These are phyloP conservation scores for Chondrosia reniformis DNA, from an alignment of 37 sponge, comb jelly and placozoan genomes.

Conservation along the genomic window DNA sequence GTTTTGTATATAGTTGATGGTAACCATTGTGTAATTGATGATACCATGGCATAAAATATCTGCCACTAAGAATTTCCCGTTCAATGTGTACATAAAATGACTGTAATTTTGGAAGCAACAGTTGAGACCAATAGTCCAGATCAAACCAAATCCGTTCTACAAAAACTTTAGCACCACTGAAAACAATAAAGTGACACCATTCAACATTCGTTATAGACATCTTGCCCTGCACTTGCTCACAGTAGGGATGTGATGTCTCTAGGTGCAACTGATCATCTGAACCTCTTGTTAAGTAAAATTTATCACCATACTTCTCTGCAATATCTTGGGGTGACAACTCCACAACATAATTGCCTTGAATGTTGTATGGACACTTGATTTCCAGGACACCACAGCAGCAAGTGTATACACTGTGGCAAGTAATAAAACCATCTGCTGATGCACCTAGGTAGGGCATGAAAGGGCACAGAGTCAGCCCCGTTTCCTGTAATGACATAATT, in stretches of 20 bases:
- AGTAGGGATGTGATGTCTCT: background rate
- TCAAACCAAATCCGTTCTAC: conserved; percentile 11
- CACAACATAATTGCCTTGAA: background rate
- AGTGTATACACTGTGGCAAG: conserved; percentile 2
- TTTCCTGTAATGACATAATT: background rate
- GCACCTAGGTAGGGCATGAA: conserved; percentile 12
- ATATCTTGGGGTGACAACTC: background rate
- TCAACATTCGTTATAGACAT: conserved; percentile 9
- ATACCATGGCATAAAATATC: background rate
- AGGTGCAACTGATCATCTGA: background rate
- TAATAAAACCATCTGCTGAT: conserved; percentile 6
- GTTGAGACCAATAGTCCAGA: conserved; percentile 11
- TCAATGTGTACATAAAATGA: conserved; percentile 19
- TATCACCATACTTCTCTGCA: conserved; percentile 5
- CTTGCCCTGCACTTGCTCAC: conserved; percentile 20
- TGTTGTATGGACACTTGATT: background rate
- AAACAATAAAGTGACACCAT: conserved; percentile 7
- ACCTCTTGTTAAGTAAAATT: background rate
- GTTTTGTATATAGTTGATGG: too few relatives aligned
- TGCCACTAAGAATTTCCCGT: background rate
- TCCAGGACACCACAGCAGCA: conserved; percentile 8
- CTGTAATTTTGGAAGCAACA: background rate
- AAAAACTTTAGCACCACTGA: background rate
- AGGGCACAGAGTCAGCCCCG: background rate
- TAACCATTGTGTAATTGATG: too few relatives aligned